These are phyloP conservation scores for Neopelma chrysocephalum DNA, from an alignment of 2,797 vertebrate species.

Conservation along the genomic window DNA sequence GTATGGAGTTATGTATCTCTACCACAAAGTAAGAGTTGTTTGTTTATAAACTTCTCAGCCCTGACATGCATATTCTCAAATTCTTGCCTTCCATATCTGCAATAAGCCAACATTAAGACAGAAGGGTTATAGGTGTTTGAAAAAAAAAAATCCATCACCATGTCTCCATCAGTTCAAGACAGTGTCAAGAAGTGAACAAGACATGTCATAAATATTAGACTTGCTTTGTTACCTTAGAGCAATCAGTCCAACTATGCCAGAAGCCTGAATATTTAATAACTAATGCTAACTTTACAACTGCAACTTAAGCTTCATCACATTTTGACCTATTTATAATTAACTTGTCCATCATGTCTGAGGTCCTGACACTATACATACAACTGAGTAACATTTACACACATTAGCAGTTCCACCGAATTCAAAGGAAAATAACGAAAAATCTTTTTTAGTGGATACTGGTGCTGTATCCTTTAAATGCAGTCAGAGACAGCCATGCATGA, in stretches of 20 bases:
- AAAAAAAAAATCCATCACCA: background rate
- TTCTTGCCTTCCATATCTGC: background rate
- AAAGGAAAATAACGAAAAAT: background rate
- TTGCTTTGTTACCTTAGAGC: background rate
- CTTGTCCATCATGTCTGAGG: background rate
- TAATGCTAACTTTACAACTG: background rate
- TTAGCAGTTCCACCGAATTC: background rate
- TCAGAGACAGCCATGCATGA: background rate
- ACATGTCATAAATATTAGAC: slow-evolving; percentile 26
- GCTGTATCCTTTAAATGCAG: background rate
- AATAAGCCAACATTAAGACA: background rate
- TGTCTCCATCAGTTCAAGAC: background rate
- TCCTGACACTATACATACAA: background rate
- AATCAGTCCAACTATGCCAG: background rate
- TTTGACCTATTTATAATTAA: slow-evolving; percentile 49
- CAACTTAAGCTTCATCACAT: background rate
- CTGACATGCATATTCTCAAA: background rate
- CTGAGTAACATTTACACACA: background rate
- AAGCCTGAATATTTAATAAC: slow-evolving; percentile 47
- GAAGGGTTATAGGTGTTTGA: background rate
- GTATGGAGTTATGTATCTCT: background rate
- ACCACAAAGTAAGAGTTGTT: background rate
- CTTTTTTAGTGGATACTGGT: background rate
- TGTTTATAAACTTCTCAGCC: background rate
- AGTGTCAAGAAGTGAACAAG: slow-evolving; percentile 5